A percentile compares a stretch with the other conserved stretches of the same genome.
Conservation (phyloP, 2,113 vertebrate species). For the Cettia cetti region DNA sequence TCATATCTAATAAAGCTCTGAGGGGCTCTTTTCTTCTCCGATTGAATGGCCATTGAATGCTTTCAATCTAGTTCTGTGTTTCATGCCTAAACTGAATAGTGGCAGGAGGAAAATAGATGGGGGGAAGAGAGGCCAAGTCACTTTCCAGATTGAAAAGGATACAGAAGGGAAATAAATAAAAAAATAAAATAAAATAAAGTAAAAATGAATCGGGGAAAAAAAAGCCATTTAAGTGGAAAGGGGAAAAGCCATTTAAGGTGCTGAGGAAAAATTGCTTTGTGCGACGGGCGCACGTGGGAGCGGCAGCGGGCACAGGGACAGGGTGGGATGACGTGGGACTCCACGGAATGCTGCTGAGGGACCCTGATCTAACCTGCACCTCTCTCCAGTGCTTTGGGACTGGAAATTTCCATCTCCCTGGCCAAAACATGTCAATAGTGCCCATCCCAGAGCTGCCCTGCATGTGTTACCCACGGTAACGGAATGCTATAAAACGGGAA, state of each 20-base stretch:
- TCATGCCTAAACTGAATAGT: slow-evolving; percentile 98
- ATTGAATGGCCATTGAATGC: slow-evolving; percentile 99
- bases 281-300: neutral
- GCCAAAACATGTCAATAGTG: neutral
- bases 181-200: slow-evolving; percentile 82
- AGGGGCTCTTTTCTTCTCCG: slow-evolving; percentile 99
- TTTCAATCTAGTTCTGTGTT: slow-evolving; percentile 99
- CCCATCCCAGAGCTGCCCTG: neutral
- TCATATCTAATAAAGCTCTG: slow-evolving; percentile 99
- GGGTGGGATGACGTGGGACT: neutral
- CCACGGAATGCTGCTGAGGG: neutral
- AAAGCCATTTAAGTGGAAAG: slow-evolving; percentile 75
- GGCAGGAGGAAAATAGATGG: slow-evolving; percentile 86
- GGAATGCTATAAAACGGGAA: neutral
- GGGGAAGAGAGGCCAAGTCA: slow-evolving; percentile 83
- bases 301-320: neutral
- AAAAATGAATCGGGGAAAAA: slow-evolving; percentile 73
- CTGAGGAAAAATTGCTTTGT: slow-evolving; percentile 65
- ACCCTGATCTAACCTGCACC: neutral
- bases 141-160: slow-evolving; percentile 89
- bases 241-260: slow-evolving; percentile 36
- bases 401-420: neutral
- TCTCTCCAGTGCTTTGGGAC: neutral
- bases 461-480: fast-evolving
- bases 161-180: slow-evolving; percentile 91